These are phyloP conservation scores for Vombatus ursinus DNA, from an alignment of 2,113 vertebrate species.

Conservation along the genomic window DNA sequence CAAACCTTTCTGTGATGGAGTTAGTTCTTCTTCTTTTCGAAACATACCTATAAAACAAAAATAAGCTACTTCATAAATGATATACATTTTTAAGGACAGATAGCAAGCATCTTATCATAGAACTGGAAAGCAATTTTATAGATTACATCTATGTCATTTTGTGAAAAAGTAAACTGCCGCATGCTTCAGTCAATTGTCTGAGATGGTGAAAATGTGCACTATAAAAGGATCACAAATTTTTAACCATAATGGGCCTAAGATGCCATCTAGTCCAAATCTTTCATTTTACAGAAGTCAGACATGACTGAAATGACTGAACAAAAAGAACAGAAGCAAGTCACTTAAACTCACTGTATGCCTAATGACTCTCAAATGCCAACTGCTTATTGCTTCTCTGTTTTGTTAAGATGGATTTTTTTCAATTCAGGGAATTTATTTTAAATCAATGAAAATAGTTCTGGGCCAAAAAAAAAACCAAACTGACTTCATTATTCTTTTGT, in stretches of 20 bases:
- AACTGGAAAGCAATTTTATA: not conserved
- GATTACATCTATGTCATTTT: not conserved
- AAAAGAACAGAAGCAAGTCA: not conserved
- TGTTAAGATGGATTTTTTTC: not conserved
- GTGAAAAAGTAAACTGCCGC: not conserved
- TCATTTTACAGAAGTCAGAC: not conserved
- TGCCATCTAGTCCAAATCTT: not conserved
- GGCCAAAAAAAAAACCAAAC: too few relatives aligned
- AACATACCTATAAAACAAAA: conserved; percentile 88
- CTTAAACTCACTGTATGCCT: not conserved
- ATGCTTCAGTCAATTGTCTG: not conserved
- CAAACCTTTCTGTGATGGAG: conserved; percentile 91
- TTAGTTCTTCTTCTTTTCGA: conserved; percentile 92
- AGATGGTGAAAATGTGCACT: not conserved
- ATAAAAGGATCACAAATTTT: not conserved
- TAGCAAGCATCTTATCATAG: accelerated
- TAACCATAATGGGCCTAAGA: not conserved
- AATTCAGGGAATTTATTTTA: not conserved
- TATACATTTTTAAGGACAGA: not conserved
- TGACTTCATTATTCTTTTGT: not conserved
- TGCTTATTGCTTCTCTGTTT: not conserved
- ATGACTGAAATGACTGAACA: not conserved
- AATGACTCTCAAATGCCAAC: not conserved
- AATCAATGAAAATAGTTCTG: not conserved
- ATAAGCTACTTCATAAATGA: not conserved